phyloP scores from a whole-genome alignment of 2,113 vertebrate species.

The Megaptera novaeangliae region DNA sequence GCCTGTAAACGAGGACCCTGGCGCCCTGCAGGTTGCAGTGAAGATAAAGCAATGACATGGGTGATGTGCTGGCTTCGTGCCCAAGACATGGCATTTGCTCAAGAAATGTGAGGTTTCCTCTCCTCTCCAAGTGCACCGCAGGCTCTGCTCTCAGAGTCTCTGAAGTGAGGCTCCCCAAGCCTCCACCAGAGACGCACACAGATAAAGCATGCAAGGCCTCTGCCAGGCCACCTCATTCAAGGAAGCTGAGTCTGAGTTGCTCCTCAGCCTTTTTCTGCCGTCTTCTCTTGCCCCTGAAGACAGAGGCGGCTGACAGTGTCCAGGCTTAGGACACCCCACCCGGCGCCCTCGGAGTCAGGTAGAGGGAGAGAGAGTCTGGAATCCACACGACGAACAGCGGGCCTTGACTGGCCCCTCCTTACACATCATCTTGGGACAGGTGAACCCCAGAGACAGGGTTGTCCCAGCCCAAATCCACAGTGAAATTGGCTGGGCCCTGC shows the following conservation, averaged over 20 bases:
- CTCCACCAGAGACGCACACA: too few relatives aligned
- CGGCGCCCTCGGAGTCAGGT: neutral
- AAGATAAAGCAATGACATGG: neutral
- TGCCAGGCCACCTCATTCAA: neutral
- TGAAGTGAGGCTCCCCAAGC: neutral
- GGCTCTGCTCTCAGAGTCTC: neutral
- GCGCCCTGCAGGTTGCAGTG: neutral
- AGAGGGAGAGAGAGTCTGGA: neutral
- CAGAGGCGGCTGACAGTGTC: neutral
- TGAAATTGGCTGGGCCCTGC: neutral
- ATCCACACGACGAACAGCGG: fast-evolving
- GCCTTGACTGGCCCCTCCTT: neutral
- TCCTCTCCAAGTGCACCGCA: neutral
- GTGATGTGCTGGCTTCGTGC: neutral
- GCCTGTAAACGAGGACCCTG: neutral
- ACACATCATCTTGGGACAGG: neutral
- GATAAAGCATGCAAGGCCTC: neutral
- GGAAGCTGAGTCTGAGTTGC: neutral
- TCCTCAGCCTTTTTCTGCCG: neutral
- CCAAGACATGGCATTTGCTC: neutral
- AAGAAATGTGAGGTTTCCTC: neutral
- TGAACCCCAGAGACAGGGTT: too few relatives aligned
- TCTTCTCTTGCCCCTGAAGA: neutral
- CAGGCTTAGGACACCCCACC: neutral
- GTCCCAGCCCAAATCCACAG: neutral